A percentile compares a stretch with the other conserved stretches of the same genome.
Evolutionary conservation across 35 echinoderm and acorn worm genomes (phyloP).

Genomic region (Nesometra sesokonis): DNA sequence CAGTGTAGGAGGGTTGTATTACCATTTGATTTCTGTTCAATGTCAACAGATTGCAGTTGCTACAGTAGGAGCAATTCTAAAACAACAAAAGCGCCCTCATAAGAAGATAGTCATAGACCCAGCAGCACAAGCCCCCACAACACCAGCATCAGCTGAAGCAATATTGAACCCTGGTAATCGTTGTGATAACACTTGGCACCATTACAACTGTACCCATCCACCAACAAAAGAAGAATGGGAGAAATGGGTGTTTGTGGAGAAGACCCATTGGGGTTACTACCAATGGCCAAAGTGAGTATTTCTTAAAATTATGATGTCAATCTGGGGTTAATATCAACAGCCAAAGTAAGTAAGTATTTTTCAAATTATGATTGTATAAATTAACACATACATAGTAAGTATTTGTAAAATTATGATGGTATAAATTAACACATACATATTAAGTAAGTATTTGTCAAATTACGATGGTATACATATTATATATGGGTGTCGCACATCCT

Average conservation of each 20-base stretch:
- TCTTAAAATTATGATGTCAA: too few relatives aligned
- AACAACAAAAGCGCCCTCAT: conserved; percentile 65
- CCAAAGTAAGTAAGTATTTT: too few relatives aligned
- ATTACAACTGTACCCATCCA: conserved; percentile 50
- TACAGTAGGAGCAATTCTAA: conserved; percentile 67
- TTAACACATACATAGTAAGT: too few relatives aligned
- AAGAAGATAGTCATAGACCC: conserved; percentile 66
- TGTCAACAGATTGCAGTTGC: conserved; percentile 49
- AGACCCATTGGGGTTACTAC: conserved; percentile 96
- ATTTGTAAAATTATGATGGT: too few relatives aligned
- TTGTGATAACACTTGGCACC: conserved; percentile 74
- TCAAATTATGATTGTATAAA: too few relatives aligned
- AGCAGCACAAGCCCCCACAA: conserved; percentile 20
- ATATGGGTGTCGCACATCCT: too few relatives aligned
- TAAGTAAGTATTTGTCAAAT: too few relatives aligned
- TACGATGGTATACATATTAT: too few relatives aligned
- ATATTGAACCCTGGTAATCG: conserved; percentile 42
- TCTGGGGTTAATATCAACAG: too few relatives aligned
- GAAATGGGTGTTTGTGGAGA: conserved; percentile 62
- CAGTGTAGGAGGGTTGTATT: too few relatives aligned
- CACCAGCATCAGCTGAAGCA: background rate
- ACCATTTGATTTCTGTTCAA: conserved; percentile 10
- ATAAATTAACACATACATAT: too few relatives aligned
- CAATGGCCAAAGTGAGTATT: conserved; percentile 86
- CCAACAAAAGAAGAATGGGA: conserved; percentile 78